Evolutionary conservation across 2,888 invertebrate genomes (phyloP).

Genomic region (Lepidocyrtoides sp.): DNA sequence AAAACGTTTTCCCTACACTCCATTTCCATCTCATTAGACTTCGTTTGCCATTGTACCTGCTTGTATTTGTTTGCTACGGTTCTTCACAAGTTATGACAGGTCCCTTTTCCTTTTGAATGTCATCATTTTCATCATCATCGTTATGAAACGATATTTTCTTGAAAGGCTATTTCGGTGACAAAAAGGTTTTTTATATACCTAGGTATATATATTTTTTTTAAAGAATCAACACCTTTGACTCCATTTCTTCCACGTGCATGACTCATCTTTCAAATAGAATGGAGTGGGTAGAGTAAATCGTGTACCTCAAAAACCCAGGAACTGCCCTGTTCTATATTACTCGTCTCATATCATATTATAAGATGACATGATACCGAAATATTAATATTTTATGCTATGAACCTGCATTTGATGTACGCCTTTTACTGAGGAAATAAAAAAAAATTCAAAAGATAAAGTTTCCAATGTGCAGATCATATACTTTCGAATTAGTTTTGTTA

Average conservation of each 20-base stretch:
- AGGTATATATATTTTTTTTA: neutral
- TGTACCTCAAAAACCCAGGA: neutral
- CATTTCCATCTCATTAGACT: neutral
- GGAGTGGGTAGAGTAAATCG: neutral
- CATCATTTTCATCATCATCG: neutral
- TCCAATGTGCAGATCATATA: neutral
- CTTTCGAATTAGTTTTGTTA: neutral
- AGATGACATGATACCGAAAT: neutral
- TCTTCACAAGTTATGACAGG: slow-evolving; percentile 32
- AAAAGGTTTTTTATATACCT: neutral
- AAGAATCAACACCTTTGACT: slow-evolving; percentile 44
- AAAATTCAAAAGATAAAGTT: slow-evolving; percentile 26
- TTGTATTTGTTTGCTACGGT: neutral
- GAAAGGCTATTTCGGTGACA: slow-evolving; percentile 12
- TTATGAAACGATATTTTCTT: neutral
- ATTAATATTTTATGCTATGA: neutral
- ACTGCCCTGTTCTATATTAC: neutral
- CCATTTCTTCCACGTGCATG: neutral
- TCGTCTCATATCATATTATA: neutral
- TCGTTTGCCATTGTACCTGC: neutral
- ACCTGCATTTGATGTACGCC: neutral
- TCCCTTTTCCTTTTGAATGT: neutral
- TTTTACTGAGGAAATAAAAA: neutral
- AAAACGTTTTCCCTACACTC: slow-evolving; percentile 22
- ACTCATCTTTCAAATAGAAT: neutral